Evolutionary conservation across 2,888 invertebrate genomes (phyloP).

Genomic region (Octodonta nipae): DNA sequence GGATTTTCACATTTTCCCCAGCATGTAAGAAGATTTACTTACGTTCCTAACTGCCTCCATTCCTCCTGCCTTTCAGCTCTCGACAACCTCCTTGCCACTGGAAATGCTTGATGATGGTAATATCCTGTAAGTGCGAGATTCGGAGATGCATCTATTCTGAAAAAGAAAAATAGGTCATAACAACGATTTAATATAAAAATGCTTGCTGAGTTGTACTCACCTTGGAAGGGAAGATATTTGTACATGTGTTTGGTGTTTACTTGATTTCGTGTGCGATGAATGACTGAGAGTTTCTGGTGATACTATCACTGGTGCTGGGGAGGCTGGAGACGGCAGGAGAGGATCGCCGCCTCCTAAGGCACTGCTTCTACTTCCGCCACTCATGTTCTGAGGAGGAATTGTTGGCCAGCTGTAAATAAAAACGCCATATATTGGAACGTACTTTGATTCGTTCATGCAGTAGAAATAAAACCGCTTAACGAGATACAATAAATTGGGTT

Average conservation of each 20-base stretch:
- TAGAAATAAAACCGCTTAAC: too few relatives aligned
- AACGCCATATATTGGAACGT: too few relatives aligned
- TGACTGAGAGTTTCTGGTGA: constrained; percentile 63
- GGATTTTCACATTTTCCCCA: too few relatives aligned
- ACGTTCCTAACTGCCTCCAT: constrained; percentile 56
- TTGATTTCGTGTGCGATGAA: constrained; percentile 41
- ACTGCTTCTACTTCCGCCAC: constrained; percentile 48
- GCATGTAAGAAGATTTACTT: too few relatives aligned
- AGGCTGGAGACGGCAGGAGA: constrained; percentile 61
- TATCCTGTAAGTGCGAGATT: constrained; percentile 45
- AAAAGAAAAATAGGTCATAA: background rate
- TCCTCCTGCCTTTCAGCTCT: constrained; percentile 42
- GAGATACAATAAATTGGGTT: too few relatives aligned
- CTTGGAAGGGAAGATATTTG: constrained; percentile 3
- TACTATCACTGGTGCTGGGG: constrained; percentile 59
- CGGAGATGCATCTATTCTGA: background rate
- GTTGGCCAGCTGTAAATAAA: constrained; percentile 41
- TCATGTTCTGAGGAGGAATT: constrained; percentile 50
- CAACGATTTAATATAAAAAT: constrained; percentile 1
- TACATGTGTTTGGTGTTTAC: constrained; percentile 5
- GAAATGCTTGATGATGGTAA: constrained; percentile 38
- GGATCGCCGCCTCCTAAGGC: constrained; percentile 40
- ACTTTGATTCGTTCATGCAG: too few relatives aligned
- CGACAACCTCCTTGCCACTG: constrained; percentile 45
- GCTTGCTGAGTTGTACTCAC: too few relatives aligned